These are phyloP conservation scores for Ceyx melanurus DNA, from an alignment of 2,113 vertebrate genomes.

Conservation along the genomic window DNA sequence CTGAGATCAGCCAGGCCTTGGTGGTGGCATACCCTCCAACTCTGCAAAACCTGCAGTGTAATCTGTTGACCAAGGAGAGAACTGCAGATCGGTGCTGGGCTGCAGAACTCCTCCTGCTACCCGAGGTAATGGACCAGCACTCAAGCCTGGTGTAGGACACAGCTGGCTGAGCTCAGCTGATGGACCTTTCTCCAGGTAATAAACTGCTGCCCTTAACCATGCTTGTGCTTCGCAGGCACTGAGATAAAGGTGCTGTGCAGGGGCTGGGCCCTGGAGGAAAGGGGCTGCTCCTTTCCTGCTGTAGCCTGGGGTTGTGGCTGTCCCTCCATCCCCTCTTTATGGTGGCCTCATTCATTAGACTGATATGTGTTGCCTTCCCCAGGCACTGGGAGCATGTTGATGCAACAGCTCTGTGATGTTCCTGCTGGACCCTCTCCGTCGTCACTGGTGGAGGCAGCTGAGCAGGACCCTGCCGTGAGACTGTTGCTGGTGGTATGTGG, in stretches of 20 bases:
- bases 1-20: rapidly evolving
- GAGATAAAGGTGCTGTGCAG: background rate
- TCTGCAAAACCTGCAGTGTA: background rate
- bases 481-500: background rate
- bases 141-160: background rate
- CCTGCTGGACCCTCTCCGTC: too few relatives aligned
- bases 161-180: background rate
- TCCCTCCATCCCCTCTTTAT: background rate
- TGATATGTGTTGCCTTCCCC: rapidly evolving
- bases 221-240: background rate
- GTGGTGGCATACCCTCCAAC: background rate
- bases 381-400: rapidly evolving
- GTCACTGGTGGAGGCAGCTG: rapidly evolving
- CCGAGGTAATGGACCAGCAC: rapidly evolving
- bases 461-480: background rate
- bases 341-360: rapidly evolving
- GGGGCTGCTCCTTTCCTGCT: background rate
- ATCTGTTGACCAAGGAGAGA: background rate
- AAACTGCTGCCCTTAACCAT: background rate
- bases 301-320: too few relatives aligned
- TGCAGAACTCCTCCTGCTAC: background rate
- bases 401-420: background rate
- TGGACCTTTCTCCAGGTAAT: background rate
- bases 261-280: background rate
- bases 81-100: background rate